Evolutionary conservation across 2,113 vertebrate species (phyloP).

Genomic region (Siphamia tubifer): DNA sequence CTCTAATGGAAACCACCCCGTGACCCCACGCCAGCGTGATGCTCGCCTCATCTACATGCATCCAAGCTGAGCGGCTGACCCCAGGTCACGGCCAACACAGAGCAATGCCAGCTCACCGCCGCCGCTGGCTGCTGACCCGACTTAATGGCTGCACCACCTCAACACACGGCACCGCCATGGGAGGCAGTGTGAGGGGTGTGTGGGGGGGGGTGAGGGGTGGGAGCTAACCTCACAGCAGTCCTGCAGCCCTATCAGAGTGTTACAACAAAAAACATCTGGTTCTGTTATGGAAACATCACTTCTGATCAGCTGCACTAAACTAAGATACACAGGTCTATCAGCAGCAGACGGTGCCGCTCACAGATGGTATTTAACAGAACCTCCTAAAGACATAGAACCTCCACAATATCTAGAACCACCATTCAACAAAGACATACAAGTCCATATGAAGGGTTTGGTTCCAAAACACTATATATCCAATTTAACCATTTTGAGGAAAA

Average conservation of each 20-base stretch:
- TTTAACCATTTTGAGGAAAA: too few relatives aligned
- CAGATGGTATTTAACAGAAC: too few relatives aligned
- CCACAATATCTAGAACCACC: too few relatives aligned
- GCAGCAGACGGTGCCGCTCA: too few relatives aligned
- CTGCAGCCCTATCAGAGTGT: not conserved
- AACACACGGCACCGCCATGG: not conserved
- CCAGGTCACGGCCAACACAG: slow-evolving; percentile 44
- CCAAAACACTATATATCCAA: too few relatives aligned
- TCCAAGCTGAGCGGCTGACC: slow-evolving; percentile 26
- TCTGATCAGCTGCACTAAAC: slow-evolving; percentile 7
- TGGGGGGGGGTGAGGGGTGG: too few relatives aligned
- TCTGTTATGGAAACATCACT: not conserved
- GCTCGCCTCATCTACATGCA: slow-evolving; percentile 62
- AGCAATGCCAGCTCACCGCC: slow-evolving; percentile 47
- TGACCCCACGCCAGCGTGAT: slow-evolving; percentile 26
- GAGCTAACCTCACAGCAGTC: not conserved
- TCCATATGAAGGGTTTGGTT: too few relatives aligned
- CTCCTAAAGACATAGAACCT: too few relatives aligned
- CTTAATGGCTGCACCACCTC: slow-evolving; percentile 49
- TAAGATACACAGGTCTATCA: not conserved
- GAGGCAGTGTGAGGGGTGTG: too few relatives aligned
- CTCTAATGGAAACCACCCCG: slow-evolving; percentile 41
- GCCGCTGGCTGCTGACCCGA: slow-evolving; percentile 58
- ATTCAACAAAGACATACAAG: too few relatives aligned
- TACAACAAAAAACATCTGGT: slow-evolving; percentile 10